Evolutionary conservation across 2,113 vertebrate species (phyloP).

Genomic region (Jaculus jaculus): DNA sequence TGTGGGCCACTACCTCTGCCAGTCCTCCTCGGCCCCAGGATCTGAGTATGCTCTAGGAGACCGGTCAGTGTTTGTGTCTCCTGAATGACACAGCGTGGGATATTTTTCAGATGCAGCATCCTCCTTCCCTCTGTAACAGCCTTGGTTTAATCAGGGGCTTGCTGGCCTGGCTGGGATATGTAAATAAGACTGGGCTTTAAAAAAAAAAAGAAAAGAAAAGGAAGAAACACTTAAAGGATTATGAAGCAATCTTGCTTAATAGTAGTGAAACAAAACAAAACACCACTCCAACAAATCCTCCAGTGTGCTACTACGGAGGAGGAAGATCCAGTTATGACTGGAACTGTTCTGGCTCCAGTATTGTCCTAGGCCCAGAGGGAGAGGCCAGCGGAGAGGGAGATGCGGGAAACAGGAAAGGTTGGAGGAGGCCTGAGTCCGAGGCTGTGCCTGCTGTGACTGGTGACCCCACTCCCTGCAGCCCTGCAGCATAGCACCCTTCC

Average conservation of each 20-base stretch:
- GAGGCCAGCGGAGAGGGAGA: background rate
- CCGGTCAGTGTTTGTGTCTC: constrained; percentile 8
- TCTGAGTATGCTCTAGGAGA: background rate
- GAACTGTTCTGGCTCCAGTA: constrained; percentile 8
- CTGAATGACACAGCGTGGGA: constrained; percentile 10
- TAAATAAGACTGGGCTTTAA: constrained; percentile 64
- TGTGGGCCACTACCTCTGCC: background rate
- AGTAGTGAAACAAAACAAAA: constrained; percentile 64
- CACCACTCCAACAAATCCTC: constrained; percentile 52
- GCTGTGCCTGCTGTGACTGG: background rate
- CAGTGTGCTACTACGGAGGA: constrained; percentile 50
- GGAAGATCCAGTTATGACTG: constrained; percentile 61
- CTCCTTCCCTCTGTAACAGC: constrained; percentile 56
- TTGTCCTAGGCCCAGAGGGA: background rate
- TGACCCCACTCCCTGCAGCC: background rate
- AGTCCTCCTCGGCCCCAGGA: background rate
- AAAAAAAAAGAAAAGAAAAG: background rate
- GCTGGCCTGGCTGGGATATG: constrained; percentile 33
- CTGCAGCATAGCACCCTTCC: no score
- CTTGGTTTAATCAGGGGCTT: constrained; percentile 62
- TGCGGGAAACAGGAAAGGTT: background rate
- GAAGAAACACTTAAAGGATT: constrained; percentile 74
- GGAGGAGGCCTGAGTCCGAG: background rate
- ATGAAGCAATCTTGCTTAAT: constrained; percentile 70
- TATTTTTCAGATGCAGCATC: constrained; percentile 37